Evolutionary conservation across 2,113 vertebrate species (phyloP).

Genomic region (Paratilapia polleni): DNA sequence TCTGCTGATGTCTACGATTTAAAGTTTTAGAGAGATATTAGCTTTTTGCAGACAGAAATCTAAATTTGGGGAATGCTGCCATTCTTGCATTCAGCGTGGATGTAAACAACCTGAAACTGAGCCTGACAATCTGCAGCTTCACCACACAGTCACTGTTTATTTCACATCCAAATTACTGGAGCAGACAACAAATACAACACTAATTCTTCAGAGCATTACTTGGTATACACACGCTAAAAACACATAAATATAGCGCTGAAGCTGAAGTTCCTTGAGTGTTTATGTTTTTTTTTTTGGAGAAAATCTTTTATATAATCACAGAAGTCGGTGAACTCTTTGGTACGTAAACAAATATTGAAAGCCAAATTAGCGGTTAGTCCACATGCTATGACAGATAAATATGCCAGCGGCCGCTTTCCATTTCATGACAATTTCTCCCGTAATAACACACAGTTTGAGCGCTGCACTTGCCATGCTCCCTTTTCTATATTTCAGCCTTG

Average conservation of each 20-base stretch:
- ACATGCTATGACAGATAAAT: conserved; percentile 20
- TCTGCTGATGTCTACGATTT: background rate
- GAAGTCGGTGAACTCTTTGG: background rate
- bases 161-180: background rate
- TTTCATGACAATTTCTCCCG: conserved; percentile 6
- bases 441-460: conserved; percentile 10
- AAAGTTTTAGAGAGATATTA: background rate
- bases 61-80: background rate
- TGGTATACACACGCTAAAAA: background rate
- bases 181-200: background rate
- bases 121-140: background rate
- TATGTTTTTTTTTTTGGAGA: background rate
- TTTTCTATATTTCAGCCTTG: conserved; percentile 18
- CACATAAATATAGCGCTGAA: background rate
- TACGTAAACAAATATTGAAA: conserved; percentile 48
- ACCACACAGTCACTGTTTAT: background rate
- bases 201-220: background rate
- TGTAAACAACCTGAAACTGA: background rate
- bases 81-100: background rate
- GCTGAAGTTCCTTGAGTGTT: background rate
- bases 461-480: background rate
- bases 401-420: conserved; percentile 19
- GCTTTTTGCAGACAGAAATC: background rate
- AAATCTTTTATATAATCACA: conserved; percentile 17
- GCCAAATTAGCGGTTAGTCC: conserved; percentile 33